Evolutionary conservation across 1,140 invertebrate species (phyloP), one percentile per base, ranked within the genome.

Genomic region (Neodiprion lecontei): DNA sequence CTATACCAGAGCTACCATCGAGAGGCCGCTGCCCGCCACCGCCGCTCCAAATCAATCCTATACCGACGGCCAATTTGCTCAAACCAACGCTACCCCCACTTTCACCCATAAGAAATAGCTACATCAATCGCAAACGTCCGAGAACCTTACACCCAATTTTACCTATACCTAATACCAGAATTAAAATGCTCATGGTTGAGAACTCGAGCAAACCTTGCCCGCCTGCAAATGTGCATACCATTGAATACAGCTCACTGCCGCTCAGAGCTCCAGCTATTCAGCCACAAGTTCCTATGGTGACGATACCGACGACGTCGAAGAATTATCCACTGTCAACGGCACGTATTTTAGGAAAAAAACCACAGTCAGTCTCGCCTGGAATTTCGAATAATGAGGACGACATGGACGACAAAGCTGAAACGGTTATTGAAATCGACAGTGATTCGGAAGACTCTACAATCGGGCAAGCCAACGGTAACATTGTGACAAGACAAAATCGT

Each of bases 351-450:
- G n/a, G 12, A 23, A 53, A 69, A 17, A 50, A 48, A 50, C 50
- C 61, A 40, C 11, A 66, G 66, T 47, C 53, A 28, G 21, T 12
- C 10, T 48, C 28, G 21, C 7, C 47, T 40, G 10, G 28, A 40
- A 1, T 12, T 67, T 17, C 69, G 28, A 67, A 10, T 10, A 28
- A 72, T 75, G 28, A 1, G 11, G 40, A 1, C n/a, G 9, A 21
- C 40, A n/a, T 8, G 23, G 48, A 47, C 9, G 28, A 70, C 40
- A 40, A 40, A 40, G 28, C 28, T 40, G 28, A 40, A 40, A 88
- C 77, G 71, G 77, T 89, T 7, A 88, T 89, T 49, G 83, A 89
- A 17, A 47, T 89, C 1, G 87, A 88, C 10, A 88, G 85, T 48
- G 87, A 88, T 66, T 73, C 79, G 0, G 81, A 81, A 5, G 53